Evolutionary conservation across 37 sponge, comb jelly and placozoan genomes (phyloP).

Genomic region (Theonella swinhoei): DNA sequence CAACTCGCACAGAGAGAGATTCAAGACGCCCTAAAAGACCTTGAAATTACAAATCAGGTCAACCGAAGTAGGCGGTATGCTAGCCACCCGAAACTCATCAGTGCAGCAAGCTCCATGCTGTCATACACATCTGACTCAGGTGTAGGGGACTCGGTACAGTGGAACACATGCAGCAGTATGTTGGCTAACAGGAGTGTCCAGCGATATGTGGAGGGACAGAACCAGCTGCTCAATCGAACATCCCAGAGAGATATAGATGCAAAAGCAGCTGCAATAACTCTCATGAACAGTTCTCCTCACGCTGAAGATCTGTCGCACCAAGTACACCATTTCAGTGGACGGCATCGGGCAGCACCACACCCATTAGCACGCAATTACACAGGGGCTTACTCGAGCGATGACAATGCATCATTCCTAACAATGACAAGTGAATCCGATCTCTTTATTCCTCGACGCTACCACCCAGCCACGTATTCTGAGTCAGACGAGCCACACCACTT

Average conservation of each 20-base stretch:
- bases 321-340: not conserved
- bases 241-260: conserved; percentile 44
- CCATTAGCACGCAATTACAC: not conserved
- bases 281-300: conserved; percentile 51
- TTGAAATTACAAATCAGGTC: conserved; percentile 55
- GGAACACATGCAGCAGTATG: not conserved
- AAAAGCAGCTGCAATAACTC: conserved; percentile 53
- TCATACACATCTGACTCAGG: conserved; percentile 56
- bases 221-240: not conserved
- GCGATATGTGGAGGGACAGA: conserved; percentile 36
- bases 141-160: conserved; percentile 28
- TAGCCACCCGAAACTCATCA: not conserved
- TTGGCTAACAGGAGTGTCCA: conserved; percentile 5
- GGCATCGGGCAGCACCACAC: not conserved
- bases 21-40: conserved; percentile 53
- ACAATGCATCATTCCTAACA: conserved; percentile 49
- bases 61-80: not conserved
- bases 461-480: conserved; percentile 22
- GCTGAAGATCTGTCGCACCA: conserved; percentile 33
- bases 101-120: conserved; percentile 22
- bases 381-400: conserved; percentile 8
- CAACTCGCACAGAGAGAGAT: conserved; percentile 30
- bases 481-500: conserved; percentile 43
- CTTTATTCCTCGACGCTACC: conserved; percentile 41
- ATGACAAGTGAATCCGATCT: conserved; percentile 61